phyloP scores from a whole-genome alignment of 2,113 vertebrate species.

The Seriola quinqueradiata region DNA sequence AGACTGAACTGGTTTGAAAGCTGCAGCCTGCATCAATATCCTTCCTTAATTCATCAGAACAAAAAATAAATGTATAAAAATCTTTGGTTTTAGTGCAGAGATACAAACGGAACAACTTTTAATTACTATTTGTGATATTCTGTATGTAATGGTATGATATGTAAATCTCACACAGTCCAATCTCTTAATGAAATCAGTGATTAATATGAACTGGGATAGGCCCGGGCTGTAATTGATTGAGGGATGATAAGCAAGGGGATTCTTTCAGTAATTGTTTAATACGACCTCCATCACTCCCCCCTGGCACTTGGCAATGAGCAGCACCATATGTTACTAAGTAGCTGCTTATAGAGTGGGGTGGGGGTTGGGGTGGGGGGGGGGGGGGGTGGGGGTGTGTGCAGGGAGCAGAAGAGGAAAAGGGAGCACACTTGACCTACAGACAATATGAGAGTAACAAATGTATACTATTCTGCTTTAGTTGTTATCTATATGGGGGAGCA shows the following conservation, averaged over 20 bases:
- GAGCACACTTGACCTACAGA: background rate
- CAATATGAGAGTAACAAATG: too few species aligned
- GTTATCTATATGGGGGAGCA: background rate
- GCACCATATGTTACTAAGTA: background rate
- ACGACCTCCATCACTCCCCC: slow-evolving; percentile 22
- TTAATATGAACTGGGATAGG: slow-evolving; percentile 30
- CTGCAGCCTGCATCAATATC: too few species aligned
- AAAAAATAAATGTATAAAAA: too few species aligned
- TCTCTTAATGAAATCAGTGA: slow-evolving; percentile 46
- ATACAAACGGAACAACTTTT: background rate
- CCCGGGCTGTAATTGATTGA: slow-evolving; percentile 21
- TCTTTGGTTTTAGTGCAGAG: too few species aligned
- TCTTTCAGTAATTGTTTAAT: slow-evolving; percentile 41
- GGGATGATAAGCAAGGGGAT: slow-evolving; percentile 19
- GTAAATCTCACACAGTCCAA: slow-evolving; percentile 1
- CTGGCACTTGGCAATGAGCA: background rate
- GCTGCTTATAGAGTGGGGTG: background rate
- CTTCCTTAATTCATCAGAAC: too few species aligned
- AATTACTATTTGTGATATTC: slow-evolving; percentile 14
- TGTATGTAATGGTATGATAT: background rate
- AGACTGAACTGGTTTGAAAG: too few species aligned
- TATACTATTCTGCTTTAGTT: background rate
- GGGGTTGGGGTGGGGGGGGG: too few species aligned
- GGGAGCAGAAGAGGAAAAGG: background rate
- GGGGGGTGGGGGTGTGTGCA: background rate